Conservation (phyloP, 2,888 invertebrate species). For the Apamea epomidion region DNA sequence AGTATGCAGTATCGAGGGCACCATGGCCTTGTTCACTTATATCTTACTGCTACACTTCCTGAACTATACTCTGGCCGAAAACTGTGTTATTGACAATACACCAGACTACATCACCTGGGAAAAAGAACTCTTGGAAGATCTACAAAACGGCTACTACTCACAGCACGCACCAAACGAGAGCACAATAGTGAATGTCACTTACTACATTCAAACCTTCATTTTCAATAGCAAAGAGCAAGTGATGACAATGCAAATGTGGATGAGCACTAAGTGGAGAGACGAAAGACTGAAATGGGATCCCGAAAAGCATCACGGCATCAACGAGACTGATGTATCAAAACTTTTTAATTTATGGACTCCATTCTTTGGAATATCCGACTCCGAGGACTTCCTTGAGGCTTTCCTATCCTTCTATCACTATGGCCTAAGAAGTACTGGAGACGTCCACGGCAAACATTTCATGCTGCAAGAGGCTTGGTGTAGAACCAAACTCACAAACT, state of each 20-base stretch:
- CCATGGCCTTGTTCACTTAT: conserved; percentile 42
- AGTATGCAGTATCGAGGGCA: conserved; percentile 25
- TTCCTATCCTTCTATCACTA: conserved; percentile 38
- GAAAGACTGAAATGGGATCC: conserved; percentile 72
- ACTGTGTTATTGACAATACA: conserved; percentile 24
- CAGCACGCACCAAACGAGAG: not conserved
- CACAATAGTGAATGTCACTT: conserved; percentile 53
- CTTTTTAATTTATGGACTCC: conserved; percentile 67
- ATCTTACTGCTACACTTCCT: conserved; percentile 34
- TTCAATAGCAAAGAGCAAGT: conserved; percentile 66
- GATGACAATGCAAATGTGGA: conserved; percentile 63
- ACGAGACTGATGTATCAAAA: conserved; percentile 13
- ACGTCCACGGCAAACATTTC: conserved; percentile 49
- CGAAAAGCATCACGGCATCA: conserved; percentile 65
- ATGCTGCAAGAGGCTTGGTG: conserved; percentile 60
- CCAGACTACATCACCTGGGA: conserved; percentile 60
- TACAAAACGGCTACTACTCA: conserved; percentile 18
- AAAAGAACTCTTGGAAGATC: conserved; percentile 50
- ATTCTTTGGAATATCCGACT: conserved; percentile 59
- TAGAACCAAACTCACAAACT: conserved; percentile 66
- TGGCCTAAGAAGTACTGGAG: conserved; percentile 58
- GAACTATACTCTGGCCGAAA: not conserved
- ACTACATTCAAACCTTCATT: conserved; percentile 67
- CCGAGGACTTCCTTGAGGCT: not conserved
- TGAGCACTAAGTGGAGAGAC: conserved; percentile 65